Conservation (phyloP, 2,888 invertebrate species). For the Watsonalla cultraria region DNA sequence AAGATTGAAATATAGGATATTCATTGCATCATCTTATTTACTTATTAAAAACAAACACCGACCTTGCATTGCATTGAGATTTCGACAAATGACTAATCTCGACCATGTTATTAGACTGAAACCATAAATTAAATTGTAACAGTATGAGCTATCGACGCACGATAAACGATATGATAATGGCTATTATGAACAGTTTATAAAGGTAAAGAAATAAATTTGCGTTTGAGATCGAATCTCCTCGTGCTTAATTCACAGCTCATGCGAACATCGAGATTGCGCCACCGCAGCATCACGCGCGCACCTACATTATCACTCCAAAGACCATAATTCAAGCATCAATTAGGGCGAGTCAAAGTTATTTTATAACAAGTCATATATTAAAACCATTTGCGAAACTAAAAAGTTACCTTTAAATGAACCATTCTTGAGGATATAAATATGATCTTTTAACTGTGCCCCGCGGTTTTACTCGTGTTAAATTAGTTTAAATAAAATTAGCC, state of each 20-base stretch:
- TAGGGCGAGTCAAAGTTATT: not conserved
- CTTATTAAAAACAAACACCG: not conserved
- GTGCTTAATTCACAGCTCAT: slow-evolving; percentile 57
- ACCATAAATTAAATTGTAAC: not conserved
- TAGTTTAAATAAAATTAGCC: too few species aligned
- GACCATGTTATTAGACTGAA: not conserved
- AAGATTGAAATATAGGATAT: not conserved
- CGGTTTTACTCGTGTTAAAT: too few species aligned
- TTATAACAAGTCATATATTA: not conserved
- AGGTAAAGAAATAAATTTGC: slow-evolving; percentile 21
- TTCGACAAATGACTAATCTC: not conserved
- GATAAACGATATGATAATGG: slow-evolving; percentile 26
- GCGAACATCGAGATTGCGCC: slow-evolving; percentile 37
- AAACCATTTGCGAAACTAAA: not conserved
- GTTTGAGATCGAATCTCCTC: slow-evolving; percentile 36
- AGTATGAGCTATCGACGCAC: not conserved
- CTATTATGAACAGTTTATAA: slow-evolving; percentile 18
- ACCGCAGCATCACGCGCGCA: slow-evolving; percentile 33
- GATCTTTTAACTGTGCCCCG: too few species aligned
- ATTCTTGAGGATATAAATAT: too few species aligned
- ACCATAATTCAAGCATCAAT: slow-evolving; percentile 15
- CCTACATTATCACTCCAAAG: slow-evolving; percentile 9
- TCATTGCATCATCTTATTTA: not conserved
- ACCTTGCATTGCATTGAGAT: not conserved
- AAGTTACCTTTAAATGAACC: not conserved